Conservation (phyloP, 2,797 vertebrate species). For the Masticophis lateralis region DNA sequence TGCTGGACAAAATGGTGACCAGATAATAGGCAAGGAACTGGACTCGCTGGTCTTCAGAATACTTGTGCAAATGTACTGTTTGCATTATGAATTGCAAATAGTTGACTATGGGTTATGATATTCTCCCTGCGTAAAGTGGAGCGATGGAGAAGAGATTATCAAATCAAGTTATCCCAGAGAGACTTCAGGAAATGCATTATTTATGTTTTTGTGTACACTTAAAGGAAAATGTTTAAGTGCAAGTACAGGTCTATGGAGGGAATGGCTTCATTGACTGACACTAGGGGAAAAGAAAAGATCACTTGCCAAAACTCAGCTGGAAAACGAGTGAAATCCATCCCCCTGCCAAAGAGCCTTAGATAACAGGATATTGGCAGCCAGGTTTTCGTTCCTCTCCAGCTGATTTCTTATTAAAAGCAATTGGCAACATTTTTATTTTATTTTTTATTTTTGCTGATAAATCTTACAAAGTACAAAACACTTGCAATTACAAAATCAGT, state of each 20-base stretch:
- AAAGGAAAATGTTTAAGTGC: background rate
- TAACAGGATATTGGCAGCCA: background rate
- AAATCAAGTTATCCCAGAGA: background rate
- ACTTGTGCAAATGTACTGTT: background rate
- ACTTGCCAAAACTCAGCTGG: background rate
- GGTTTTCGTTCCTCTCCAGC: background rate
- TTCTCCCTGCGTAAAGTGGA: background rate
- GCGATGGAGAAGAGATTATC: background rate
- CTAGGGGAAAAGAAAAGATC: background rate
- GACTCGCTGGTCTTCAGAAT: background rate
- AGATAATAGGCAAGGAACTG: background rate
- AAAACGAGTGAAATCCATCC: background rate
- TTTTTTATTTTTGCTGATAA: background rate
- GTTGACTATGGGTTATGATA: background rate
- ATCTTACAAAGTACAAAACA: background rate
- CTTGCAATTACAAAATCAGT: background rate
- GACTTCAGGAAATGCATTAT: background rate
- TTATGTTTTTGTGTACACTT: background rate
- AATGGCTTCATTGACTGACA: background rate
- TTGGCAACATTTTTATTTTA: background rate
- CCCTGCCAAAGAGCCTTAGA: background rate
- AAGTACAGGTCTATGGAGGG: background rate
- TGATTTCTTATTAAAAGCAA: background rate
- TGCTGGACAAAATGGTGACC: background rate
- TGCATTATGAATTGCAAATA: background rate